These are phyloP conservation scores for Scaptodrosophila lebanonensis DNA, from an alignment of 1,140 invertebrate genomes.

Conservation along the genomic window DNA sequence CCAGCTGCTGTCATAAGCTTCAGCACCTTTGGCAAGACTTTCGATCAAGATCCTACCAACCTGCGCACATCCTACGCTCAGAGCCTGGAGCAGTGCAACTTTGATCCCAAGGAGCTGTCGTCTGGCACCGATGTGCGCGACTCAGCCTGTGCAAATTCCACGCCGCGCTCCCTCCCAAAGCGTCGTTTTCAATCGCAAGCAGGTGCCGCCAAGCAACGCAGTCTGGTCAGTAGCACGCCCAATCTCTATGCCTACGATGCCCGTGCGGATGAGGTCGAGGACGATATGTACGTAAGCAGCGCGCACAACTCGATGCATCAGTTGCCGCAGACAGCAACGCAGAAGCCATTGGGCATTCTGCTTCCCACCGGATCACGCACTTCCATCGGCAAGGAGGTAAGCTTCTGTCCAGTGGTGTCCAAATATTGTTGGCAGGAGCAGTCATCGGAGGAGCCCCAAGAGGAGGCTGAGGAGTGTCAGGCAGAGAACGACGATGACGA, in stretches of 20 bases:
- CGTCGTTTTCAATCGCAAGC: constrained; percentile 72
- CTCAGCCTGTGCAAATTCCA: neutral
- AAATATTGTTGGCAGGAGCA: constrained; percentile 84
- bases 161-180: constrained; percentile 44
- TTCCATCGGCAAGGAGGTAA: constrained; percentile 79
- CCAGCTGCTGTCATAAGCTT: constrained; percentile 26
- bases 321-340: constrained; percentile 72
- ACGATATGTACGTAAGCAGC: constrained; percentile 70
- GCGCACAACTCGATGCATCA: constrained; percentile 79
- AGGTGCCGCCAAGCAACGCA: constrained; percentile 76
- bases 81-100: constrained; percentile 68
- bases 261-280: constrained; percentile 52
- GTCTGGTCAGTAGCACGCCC: constrained; percentile 81
- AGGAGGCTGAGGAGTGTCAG: constrained; percentile 8
- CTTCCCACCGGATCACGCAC: constrained; percentile 78
- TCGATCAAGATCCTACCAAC: constrained; percentile 74
- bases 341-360: constrained; percentile 79
- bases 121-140: neutral
- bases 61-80: constrained; percentile 67
- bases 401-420: constrained; percentile 84
- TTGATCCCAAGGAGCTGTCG: constrained; percentile 33
- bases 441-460: constrained; percentile 67
- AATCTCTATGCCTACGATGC: constrained; percentile 80
- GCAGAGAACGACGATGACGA: constrained; percentile 39
- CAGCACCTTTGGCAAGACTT: constrained; percentile 59